Conservation (phyloP, 2,888 invertebrate genomes). For the Crioceris asparagi region DNA sequence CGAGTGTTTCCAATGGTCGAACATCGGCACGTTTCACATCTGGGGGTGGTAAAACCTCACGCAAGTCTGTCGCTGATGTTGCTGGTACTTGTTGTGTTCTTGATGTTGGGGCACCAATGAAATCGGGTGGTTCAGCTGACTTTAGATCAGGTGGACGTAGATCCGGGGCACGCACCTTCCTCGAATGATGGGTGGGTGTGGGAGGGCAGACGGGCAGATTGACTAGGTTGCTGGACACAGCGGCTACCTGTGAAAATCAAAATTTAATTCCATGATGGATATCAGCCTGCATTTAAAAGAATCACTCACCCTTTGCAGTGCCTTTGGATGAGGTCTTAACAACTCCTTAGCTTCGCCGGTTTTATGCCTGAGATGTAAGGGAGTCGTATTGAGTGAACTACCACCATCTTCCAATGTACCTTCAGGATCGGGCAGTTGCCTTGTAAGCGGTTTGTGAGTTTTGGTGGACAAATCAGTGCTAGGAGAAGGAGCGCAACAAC, state of each 20-base stretch:
- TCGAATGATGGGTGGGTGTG: conserved; percentile 77
- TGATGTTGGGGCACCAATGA: conserved; percentile 5
- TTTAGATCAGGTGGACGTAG: conserved; percentile 43
- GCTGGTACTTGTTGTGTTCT: background rate
- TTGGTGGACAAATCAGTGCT: conserved; percentile 35
- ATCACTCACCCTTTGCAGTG: conserved; percentile 46
- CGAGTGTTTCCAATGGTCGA: conserved; percentile 31
- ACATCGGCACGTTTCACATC: conserved; percentile 38
- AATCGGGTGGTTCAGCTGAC: conserved; percentile 25
- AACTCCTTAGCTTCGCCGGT: too few species aligned
- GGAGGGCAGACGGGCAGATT: conserved; percentile 64
- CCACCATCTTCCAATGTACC: conserved; percentile 11
- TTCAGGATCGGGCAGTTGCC: conserved; percentile 34
- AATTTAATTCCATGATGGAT: conserved; percentile 8
- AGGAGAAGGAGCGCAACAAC: conserved; percentile 11
- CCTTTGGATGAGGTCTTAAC: conserved; percentile 50
- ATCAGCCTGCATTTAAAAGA: background rate
- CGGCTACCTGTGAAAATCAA: conserved; percentile 12
- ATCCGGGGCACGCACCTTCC: conserved; percentile 27
- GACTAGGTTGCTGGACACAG: conserved; percentile 7
- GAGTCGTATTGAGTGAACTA: too few species aligned
- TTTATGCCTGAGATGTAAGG: too few species aligned
- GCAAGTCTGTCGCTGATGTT: conserved; percentile 19
- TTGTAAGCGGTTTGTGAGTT: conserved; percentile 58
- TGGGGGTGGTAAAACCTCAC: conserved; percentile 35